Evolutionary conservation across 2,888 invertebrate species (phyloP).

Genomic region (Cecidostiba fungosa): DNA sequence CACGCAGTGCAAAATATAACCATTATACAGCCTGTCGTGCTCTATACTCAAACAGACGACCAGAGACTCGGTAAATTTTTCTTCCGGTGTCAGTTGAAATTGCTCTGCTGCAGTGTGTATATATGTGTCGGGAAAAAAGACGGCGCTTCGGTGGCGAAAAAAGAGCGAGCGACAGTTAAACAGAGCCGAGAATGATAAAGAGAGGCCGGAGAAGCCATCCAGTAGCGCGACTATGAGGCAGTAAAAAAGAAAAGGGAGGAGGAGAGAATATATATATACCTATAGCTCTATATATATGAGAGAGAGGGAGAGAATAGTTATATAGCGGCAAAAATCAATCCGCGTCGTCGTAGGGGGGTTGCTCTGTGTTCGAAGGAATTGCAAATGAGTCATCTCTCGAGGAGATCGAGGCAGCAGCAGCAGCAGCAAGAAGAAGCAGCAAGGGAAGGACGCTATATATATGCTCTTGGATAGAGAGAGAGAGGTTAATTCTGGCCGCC

Average conservation of each 20-base stretch:
- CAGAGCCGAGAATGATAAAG: conserved; percentile 10
- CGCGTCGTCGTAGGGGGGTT: conserved; percentile 21
- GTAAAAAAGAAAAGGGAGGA: conserved; percentile 13
- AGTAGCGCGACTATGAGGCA: conserved; percentile 2
- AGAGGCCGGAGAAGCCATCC: conserved; percentile 12
- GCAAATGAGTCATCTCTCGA: conserved; percentile 58
- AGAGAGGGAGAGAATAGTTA: conserved; percentile 3
- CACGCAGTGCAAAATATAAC: neutral
- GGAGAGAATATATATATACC: neutral
- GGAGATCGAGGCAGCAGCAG: neutral
- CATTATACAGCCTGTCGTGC: too few species aligned
- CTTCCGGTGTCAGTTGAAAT: conserved; percentile 30
- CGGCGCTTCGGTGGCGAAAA: neutral
- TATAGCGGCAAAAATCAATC: conserved; percentile 55
- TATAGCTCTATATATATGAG: neutral
- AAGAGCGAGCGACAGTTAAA: conserved; percentile 2
- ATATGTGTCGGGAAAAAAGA: neutral
- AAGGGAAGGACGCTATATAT: neutral
- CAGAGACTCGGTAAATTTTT: neutral
- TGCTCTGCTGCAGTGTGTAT: neutral
- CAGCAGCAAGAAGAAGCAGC: neutral
- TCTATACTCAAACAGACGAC: neutral
- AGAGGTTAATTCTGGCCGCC: conserved; percentile 25
- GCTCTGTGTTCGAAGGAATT: conserved; percentile 33
- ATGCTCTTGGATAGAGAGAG: neutral